Conservation (phyloP, 2,888 invertebrate species). For the Zelleria hepariella region DNA sequence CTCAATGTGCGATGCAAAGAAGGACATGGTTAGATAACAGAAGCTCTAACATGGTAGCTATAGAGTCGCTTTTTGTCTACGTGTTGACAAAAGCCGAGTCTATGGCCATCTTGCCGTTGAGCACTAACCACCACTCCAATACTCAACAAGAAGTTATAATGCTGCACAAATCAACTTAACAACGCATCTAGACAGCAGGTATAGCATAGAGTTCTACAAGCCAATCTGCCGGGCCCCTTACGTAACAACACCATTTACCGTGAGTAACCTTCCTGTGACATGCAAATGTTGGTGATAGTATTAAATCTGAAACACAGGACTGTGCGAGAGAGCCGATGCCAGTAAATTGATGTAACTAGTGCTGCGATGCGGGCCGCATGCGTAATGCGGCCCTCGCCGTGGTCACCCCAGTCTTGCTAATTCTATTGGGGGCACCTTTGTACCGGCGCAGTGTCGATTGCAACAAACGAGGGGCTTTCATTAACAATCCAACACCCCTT, state of each 20-base stretch:
- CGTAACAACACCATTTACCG: slow-evolving; percentile 41
- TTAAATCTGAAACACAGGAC: slow-evolving; percentile 59
- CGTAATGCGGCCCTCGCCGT: slow-evolving; percentile 11
- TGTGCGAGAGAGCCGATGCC: slow-evolving; percentile 36
- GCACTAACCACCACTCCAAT: background rate
- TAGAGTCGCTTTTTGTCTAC: too few relatives aligned
- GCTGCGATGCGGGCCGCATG: slow-evolving; percentile 5
- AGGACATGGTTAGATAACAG: too few relatives aligned
- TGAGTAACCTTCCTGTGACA: slow-evolving; percentile 47
- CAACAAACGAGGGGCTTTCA: slow-evolving; percentile 26
- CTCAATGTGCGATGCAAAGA: too few relatives aligned
- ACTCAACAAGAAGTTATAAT: background rate
- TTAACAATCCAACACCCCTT: background rate
- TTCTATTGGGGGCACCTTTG: slow-evolving; percentile 41
- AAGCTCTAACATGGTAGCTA: too few relatives aligned
- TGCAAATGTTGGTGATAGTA: slow-evolving; percentile 69
- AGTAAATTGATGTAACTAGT: slow-evolving; percentile 7
- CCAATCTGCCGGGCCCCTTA: slow-evolving; percentile 32
- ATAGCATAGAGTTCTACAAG: slow-evolving; percentile 29
- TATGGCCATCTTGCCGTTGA: too few relatives aligned
- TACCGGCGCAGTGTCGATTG: slow-evolving; percentile 25
- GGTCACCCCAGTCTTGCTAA: slow-evolving; percentile 38
- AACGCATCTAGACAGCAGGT: too few relatives aligned
- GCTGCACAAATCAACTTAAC: slow-evolving; percentile 12
- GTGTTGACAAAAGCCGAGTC: too few relatives aligned